A percentile compares a stretch with the other conserved stretches of the same genome.
Conservation (phyloP, 2,113 vertebrate genomes). For the Lutjanus erythropterus region DNA sequence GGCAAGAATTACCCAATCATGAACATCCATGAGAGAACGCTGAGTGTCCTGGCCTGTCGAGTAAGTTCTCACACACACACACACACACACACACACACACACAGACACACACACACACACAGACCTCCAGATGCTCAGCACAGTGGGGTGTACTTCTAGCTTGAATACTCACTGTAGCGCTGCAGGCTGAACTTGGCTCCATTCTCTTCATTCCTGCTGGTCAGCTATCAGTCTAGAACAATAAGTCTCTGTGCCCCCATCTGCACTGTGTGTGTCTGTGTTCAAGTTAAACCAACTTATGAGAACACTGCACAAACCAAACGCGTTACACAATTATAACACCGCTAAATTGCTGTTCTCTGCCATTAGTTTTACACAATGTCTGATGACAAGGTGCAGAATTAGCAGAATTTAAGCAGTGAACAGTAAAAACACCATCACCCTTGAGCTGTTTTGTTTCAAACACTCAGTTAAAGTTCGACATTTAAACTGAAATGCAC, state of each 20-base stretch:
- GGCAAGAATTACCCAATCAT: conserved; percentile 99
- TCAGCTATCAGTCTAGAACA: conserved; percentile 55
- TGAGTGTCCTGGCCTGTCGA: conserved; percentile 96
- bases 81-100: conserved; percentile 1
- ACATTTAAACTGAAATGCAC: not conserved
- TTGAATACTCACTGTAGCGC: not conserved
- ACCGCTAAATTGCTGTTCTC: not conserved
- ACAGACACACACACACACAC: conserved; percentile 3
- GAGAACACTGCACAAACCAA: conserved; percentile 24
- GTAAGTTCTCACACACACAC: conserved; percentile 81
- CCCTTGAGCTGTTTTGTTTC: not conserved
- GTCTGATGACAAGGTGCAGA: not conserved
- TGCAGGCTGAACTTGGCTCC: conserved; percentile 38
- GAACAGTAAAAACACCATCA: not conserved
- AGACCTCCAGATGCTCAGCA: not conserved
- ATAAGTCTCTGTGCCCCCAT: conserved; percentile 37
- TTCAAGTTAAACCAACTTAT: conserved; percentile 10
- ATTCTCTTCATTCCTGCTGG: conserved; percentile 44
- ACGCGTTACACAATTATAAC: conserved; percentile 21
- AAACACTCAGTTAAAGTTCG: not conserved
- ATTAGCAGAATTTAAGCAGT: not conserved
- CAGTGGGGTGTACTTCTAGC: conserved; percentile 20
- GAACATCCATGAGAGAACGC: conserved; percentile 97
- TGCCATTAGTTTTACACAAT: conserved; percentile 11
- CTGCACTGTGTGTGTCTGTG: conserved; percentile 36